Conservation (phyloP, 2,113 vertebrate genomes). For the Otis tarda region DNA sequence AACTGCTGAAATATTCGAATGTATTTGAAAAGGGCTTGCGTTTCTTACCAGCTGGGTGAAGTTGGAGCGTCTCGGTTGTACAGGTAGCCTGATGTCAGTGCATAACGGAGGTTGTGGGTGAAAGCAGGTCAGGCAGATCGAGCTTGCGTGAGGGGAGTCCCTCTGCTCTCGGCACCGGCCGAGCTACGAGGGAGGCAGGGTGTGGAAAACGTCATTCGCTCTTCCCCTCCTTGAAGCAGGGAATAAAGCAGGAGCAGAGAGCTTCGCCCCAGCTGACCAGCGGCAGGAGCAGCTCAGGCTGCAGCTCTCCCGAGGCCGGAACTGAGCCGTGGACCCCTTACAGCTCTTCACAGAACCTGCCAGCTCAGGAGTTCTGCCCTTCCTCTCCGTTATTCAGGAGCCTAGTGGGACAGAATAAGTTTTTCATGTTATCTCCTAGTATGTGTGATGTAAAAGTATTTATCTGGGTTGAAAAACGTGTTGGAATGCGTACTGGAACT, state of each 20-base stretch:
- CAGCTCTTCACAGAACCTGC: not conserved
- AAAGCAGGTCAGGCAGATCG: not conserved
- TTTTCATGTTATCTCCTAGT: not conserved
- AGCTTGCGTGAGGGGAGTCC: not conserved
- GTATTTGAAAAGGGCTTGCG: not conserved
- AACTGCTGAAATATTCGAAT: not conserved
- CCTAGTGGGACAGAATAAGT: not conserved
- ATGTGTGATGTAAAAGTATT: not conserved
- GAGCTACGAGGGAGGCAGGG: not conserved
- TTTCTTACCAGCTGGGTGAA: too few species aligned
- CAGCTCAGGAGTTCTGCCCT: not conserved
- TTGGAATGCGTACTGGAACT: not conserved
- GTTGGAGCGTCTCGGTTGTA: rapidly evolving
- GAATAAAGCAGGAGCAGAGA: not conserved
- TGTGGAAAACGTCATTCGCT: not conserved
- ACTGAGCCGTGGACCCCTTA: not conserved
- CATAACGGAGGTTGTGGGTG: rapidly evolving
- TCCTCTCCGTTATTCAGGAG: not conserved
- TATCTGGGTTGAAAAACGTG: not conserved
- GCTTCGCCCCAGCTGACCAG: not conserved
- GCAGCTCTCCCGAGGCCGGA: not conserved
- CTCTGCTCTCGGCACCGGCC: rapidly evolving
- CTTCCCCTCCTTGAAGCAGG: rapidly evolving
- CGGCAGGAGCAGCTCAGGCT: not conserved
- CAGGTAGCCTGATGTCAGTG: rapidly evolving